phyloP scores from a whole-genome alignment of 1,140 invertebrate species.

The Conopomorpha cramerella region DNA sequence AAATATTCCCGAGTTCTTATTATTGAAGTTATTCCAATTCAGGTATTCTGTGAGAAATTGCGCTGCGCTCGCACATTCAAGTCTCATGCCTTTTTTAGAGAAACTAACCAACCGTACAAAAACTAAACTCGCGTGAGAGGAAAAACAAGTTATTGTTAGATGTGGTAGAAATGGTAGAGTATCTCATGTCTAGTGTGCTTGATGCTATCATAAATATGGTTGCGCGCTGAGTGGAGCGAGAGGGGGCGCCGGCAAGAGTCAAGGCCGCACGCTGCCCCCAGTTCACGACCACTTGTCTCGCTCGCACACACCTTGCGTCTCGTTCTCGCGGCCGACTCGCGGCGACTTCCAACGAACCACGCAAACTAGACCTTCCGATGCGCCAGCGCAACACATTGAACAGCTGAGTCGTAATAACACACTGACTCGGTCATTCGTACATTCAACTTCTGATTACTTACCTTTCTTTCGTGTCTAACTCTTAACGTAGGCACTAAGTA shows the following conservation, averaged over 20 bases:
- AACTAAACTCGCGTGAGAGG: conserved; percentile 51
- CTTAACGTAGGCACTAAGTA: too few species aligned
- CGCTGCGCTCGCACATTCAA: not conserved
- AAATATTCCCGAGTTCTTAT: too few species aligned
- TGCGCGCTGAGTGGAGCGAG: conserved; percentile 16
- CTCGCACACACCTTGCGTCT: conserved; percentile 11
- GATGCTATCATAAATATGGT: conserved; percentile 59
- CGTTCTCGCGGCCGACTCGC: conserved; percentile 31
- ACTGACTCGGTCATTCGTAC: conserved; percentile 59
- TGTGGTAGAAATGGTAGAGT: conserved; percentile 19
- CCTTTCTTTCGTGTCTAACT: conserved; percentile 46
- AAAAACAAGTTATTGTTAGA: conserved; percentile 59
- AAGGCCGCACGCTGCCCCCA: conserved; percentile 72
- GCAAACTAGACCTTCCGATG: conserved; percentile 54
- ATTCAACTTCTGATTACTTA: conserved; percentile 60
- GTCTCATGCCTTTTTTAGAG: conserved; percentile 1
- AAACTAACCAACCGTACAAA: conserved; percentile 16
- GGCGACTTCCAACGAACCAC: conserved; percentile 18
- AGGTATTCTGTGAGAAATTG: not conserved
- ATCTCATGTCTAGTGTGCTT: conserved; percentile 48
- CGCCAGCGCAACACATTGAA: conserved; percentile 41
- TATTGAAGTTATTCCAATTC: too few species aligned
- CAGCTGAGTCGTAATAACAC: conserved; percentile 59
- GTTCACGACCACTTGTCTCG: conserved; percentile 53
- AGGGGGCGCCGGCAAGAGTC: conserved; percentile 60